These are phyloP conservation scores for Pelmatolapia mariae DNA, from an alignment of 2,113 vertebrate genomes.

Conservation along the genomic window DNA sequence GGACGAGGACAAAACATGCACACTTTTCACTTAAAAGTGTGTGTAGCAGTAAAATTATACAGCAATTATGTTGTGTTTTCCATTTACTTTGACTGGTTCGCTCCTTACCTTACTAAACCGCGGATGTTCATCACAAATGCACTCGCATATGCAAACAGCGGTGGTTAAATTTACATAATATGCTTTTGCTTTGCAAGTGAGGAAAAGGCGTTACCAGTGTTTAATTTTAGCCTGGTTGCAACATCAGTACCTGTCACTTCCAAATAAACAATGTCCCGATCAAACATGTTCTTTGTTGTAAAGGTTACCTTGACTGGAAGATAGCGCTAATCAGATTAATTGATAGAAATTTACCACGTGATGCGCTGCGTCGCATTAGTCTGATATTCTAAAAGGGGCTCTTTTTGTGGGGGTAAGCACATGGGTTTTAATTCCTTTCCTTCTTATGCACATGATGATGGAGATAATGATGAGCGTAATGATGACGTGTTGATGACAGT, in stretches of 20 bases:
- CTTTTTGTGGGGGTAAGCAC: neutral
- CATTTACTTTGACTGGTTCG: neutral
- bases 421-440: neutral
- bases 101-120: neutral
- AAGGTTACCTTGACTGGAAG: conserved; percentile 40
- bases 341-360: conserved; percentile 13
- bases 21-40: neutral
- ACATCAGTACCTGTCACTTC: conserved; percentile 21
- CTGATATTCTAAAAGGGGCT: neutral
- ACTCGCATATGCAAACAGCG: neutral
- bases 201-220: neutral
- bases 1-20: neutral
- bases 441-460: neutral
- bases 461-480: neutral
- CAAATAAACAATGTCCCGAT: conserved; percentile 14
- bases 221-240: neutral
- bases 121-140: neutral
- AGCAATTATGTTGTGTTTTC: neutral
- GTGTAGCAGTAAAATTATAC: neutral
- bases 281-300: conserved; percentile 1
- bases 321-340: conserved; percentile 44
- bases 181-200: neutral
- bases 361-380: neutral
- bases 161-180: conserved; percentile 17
- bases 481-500: conserved; percentile 17